These are phyloP conservation scores for Eurypyga helias DNA, from an alignment of 2,113 vertebrate genomes.

Conservation along the genomic window DNA sequence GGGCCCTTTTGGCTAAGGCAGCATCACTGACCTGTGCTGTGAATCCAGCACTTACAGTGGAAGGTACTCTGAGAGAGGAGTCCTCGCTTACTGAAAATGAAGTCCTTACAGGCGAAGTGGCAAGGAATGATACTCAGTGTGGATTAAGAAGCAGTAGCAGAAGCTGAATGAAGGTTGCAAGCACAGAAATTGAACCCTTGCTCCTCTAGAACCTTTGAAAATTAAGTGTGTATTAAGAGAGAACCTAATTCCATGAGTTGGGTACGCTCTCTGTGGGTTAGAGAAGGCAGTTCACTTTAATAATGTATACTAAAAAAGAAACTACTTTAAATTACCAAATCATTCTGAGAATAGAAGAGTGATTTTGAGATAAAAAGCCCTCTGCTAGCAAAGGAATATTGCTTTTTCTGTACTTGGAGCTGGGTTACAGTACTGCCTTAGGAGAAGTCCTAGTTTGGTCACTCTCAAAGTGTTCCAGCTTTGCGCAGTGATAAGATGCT, in stretches of 20 bases:
- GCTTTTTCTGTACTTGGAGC: neutral
- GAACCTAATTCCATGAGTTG: neutral
- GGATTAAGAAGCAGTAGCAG: neutral
- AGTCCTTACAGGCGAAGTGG: neutral
- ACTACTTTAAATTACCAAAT: neutral
- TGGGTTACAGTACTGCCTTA: neutral
- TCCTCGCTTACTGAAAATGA: neutral
- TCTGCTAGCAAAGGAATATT: neutral
- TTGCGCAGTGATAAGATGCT: neutral
- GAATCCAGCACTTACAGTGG: neutral
- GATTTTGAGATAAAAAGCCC: neutral
- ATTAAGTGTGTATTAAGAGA: neutral
- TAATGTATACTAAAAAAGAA: neutral
- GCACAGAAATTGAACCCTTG: neutral
- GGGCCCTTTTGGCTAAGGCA: neutral
- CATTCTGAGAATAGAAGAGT: neutral
- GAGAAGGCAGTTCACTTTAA: neutral
- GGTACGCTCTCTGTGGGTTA: fast-evolving
- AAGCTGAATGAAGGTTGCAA: neutral
- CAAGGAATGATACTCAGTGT: neutral
- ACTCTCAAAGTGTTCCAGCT: neutral
- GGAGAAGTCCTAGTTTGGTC: neutral
- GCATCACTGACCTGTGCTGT: neutral
- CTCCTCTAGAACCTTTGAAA: neutral
- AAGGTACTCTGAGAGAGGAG: neutral